phyloP scores from a whole-genome alignment of 2,888 invertebrate species.

The Diabrotica balteata region DNA sequence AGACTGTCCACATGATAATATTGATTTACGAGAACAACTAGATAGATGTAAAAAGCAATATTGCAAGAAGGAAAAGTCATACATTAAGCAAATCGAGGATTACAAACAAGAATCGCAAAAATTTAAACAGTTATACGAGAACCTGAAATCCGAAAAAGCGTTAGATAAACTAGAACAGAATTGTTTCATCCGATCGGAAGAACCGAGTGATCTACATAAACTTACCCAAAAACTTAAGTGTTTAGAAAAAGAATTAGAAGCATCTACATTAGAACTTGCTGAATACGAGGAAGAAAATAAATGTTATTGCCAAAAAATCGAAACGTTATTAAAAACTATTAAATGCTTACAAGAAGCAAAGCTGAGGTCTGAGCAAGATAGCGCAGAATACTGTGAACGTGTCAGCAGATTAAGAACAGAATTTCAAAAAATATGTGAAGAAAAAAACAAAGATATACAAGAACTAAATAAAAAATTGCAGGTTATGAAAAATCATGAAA shows the following conservation, averaged over 20 bases:
- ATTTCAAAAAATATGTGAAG: constrained; percentile 12
- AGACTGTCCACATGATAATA: constrained; percentile 12
- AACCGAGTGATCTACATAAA: constrained; percentile 6
- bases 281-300: constrained; percentile 39
- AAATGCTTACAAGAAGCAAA: constrained; percentile 25
- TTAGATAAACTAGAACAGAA: not conserved
- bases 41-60: constrained; percentile 18
- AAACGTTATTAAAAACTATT: constrained; percentile 21
- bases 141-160: not conserved
- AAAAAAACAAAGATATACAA: constrained; percentile 25
- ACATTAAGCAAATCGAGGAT: constrained; percentile 12
- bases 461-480: constrained; percentile 28
- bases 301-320: constrained; percentile 29
- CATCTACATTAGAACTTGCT: constrained; percentile 27
- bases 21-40: constrained; percentile 5
- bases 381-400: constrained; percentile 18
- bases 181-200: not conserved
- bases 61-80: constrained; percentile 4
- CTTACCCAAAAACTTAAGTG: constrained; percentile 20
- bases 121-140: not conserved
- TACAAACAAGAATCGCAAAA: constrained; percentile 2
- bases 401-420: constrained; percentile 18
- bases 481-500: not conserved
- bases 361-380: constrained; percentile 20
- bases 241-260: constrained; percentile 23